Evolutionary conservation across 2,113 vertebrate species (phyloP).

Genomic region (Trichomycterus rosablanca): DNA sequence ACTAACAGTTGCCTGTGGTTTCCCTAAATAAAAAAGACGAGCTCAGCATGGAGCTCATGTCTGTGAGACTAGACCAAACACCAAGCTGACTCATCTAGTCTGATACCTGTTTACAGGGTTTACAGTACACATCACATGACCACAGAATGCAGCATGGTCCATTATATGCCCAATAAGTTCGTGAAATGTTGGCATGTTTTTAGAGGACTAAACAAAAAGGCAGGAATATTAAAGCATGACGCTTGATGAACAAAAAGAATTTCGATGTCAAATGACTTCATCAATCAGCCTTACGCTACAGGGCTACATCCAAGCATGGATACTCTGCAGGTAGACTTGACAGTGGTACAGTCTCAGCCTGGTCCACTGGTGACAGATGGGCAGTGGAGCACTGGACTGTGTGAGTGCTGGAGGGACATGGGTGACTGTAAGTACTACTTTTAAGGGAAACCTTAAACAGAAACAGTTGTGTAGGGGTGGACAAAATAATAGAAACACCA

Average conservation of each 20-base stretch:
- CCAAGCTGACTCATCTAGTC: background rate
- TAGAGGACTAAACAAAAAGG: too few relatives aligned
- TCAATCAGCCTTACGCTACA: background rate
- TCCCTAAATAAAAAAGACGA: conserved; percentile 1
- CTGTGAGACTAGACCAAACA: background rate
- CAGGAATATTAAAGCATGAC: too few relatives aligned
- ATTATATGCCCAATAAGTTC: background rate
- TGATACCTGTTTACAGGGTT: conserved; percentile 5
- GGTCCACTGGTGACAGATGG: conserved; percentile 7
- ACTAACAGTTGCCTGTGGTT: too few relatives aligned
- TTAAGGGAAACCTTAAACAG: too few relatives aligned
- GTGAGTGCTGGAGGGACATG: conserved; percentile 63
- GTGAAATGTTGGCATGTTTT: too few relatives aligned
- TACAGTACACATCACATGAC: conserved; percentile 19
- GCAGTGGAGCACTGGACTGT: conserved; percentile 65
- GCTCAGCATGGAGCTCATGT: conserved; percentile 1
- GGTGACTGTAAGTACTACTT: conserved; percentile 58
- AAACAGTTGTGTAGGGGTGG: too few relatives aligned
- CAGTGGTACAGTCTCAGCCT: conserved; percentile 53
- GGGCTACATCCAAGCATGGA: background rate
- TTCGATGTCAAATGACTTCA: too few relatives aligned
- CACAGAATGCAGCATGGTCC: background rate
- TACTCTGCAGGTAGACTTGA: conserved; percentile 29
- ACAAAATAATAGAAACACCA: too few relatives aligned
- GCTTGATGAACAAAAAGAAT: too few relatives aligned